Conservation (phyloP, 2,888 invertebrate genomes). For the Nineta flava region DNA sequence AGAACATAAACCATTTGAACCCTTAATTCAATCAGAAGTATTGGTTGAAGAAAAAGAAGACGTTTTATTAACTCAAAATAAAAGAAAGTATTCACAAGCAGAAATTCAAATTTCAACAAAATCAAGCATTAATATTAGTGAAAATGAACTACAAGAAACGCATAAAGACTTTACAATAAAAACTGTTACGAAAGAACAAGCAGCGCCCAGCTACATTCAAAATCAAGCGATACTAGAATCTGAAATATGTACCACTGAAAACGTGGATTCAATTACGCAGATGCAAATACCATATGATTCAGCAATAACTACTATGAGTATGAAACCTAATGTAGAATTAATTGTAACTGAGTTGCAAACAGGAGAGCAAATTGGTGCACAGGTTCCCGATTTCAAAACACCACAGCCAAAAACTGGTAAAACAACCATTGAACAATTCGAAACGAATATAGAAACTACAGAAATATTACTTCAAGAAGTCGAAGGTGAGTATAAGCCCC, state of each 20-base stretch:
- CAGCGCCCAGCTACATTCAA: conserved; percentile 27
- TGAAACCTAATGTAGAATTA: conserved; percentile 27
- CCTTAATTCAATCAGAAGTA: conserved; percentile 19
- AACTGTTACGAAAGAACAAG: conserved; percentile 28
- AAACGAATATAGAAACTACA: conserved; percentile 27
- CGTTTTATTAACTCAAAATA: conserved; percentile 14
- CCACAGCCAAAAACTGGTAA: conserved; percentile 29
- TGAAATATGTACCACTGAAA: conserved; percentile 21
- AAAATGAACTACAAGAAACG: conserved; percentile 24
- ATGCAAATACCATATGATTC: conserved; percentile 13
- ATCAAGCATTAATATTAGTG: conserved; percentile 25
- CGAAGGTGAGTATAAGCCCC: conserved; percentile 30
- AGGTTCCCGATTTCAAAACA: conserved; percentile 25
- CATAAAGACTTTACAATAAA: conserved; percentile 24
- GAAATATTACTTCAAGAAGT: conserved; percentile 30
- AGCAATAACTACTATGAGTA: conserved; percentile 19
- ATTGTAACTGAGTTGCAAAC: conserved; percentile 31
- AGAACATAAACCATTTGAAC: conserved; percentile 19
- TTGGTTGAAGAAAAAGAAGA: conserved; percentile 20
- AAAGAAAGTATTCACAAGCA: conserved; percentile 15
- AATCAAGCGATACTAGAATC: conserved; percentile 28
- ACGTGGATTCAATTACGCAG: conserved; percentile 15
- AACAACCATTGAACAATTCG: conserved; percentile 23
- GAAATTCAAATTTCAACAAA: conserved; percentile 18
- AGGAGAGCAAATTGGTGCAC: conserved; percentile 31